Conservation (phyloP, 2,888 invertebrate genomes). For the Mesorhabditis spiculigera region DNA sequence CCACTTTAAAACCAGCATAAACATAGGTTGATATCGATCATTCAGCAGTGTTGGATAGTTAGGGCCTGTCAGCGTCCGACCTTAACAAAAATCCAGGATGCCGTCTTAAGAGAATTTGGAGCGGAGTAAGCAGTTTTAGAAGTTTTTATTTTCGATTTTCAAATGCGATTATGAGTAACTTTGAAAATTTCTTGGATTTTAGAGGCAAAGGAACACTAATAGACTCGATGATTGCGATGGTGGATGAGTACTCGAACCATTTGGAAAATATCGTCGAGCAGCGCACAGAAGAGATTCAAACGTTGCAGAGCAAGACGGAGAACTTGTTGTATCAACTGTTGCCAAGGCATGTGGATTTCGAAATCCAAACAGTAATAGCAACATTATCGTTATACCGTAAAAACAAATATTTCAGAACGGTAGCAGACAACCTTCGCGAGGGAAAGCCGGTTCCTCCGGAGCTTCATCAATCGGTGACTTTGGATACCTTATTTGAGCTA, state of each 20-base stretch:
- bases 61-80: slow-evolving; percentile 26
- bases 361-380: too few relatives aligned
- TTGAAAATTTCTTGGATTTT: too few relatives aligned
- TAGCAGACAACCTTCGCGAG: slow-evolving; percentile 30
- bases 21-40: slow-evolving; percentile 24
- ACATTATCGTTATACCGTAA: too few relatives aligned
- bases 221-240: slow-evolving; percentile 44
- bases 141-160: too few relatives aligned
- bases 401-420: too few relatives aligned
- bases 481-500: background rate
- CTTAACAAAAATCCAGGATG: slow-evolving; percentile 31
- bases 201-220: slow-evolving; percentile 38
- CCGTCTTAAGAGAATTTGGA: slow-evolving; percentile 37
- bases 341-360: too few relatives aligned
- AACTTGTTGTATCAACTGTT: slow-evolving; percentile 32
- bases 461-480: slow-evolving; percentile 26
- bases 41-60: slow-evolving; percentile 34
- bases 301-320: slow-evolving; percentile 27
- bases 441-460: slow-evolving; percentile 28
- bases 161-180: too few relatives aligned
- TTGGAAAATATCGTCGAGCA: slow-evolving; percentile 39
- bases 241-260: slow-evolving; percentile 42
- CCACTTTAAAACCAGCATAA: background rate
- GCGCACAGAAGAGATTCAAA: slow-evolving; percentile 32
- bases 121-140: slow-evolving; percentile 35